Evolutionary conservation across 1,140 invertebrate species (phyloP).

Genomic region (Cyclargus thomasi): DNA sequence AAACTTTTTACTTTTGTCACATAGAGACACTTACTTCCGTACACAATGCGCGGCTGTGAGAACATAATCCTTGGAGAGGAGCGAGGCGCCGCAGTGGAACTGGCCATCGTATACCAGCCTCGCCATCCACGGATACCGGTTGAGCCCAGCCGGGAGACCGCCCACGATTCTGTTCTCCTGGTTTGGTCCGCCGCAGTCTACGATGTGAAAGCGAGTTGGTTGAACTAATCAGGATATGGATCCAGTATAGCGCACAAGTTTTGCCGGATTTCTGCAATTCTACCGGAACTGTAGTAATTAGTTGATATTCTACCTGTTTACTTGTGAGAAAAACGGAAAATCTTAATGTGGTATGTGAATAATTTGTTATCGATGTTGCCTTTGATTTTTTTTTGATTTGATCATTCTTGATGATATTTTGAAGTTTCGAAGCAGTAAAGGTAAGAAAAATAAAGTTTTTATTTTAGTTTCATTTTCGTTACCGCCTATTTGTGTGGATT

Average conservation of each 20-base stretch:
- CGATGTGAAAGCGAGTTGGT: conserved; percentile 45
- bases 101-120: conserved; percentile 88
- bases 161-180: conserved; percentile 84
- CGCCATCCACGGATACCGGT: conserved; percentile 92
- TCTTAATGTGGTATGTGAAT: too few relatives aligned
- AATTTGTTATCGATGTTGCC: too few relatives aligned
- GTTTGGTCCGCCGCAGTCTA: conserved; percentile 83
- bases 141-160: conserved; percentile 84
- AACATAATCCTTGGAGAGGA: conserved; percentile 84
- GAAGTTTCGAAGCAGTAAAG: too few relatives aligned
- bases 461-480: too few relatives aligned
- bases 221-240: conserved; percentile 27
- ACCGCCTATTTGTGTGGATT: too few relatives aligned
- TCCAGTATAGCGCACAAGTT: conserved; percentile 20
- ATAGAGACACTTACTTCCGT: conserved; percentile 78
- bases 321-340: too few relatives aligned
- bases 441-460: too few relatives aligned
- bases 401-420: too few relatives aligned
- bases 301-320: neutral
- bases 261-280: neutral
- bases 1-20: too few relatives aligned
- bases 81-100: conserved; percentile 92
- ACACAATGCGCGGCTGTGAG: conserved; percentile 83
- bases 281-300: neutral
- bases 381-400: too few relatives aligned